These are phyloP conservation scores for Andrena bicolor DNA, from an alignment of 2,888 invertebrate species.

Conservation along the genomic window DNA sequence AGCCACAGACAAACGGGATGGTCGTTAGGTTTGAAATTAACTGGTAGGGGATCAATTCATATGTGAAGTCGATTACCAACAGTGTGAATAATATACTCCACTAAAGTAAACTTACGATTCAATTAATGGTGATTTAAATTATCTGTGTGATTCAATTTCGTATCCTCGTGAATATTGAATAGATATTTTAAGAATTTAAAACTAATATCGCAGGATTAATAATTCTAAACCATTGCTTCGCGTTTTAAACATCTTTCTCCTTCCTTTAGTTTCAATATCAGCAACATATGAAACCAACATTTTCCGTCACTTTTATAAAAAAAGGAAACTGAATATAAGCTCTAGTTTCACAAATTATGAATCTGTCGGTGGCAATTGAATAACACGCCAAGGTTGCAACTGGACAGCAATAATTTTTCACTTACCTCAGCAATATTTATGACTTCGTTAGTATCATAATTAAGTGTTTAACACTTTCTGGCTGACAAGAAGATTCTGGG, in stretches of 20 bases:
- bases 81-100: neutral
- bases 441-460: neutral
- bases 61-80: neutral
- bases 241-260: no score
- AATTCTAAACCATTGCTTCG: no score
- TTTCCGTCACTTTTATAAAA: no score
- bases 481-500: constrained; percentile 5
- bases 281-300: no score
- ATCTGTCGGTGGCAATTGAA: no score
- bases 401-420: neutral
- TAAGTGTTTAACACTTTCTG: constrained; percentile 15
- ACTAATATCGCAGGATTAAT: no score
- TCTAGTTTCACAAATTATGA: no score
- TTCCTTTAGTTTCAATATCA: no score
- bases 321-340: no score
- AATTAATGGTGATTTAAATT: neutral
- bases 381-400: no score
- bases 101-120: neutral
- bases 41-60: neutral
- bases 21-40: neutral
- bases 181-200: no score
- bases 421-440: neutral
- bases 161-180: neutral
- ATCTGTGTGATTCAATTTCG: neutral
- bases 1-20: neutral